Conservation (phyloP, 2,113 vertebrate species). For the Halcyon malimbica region DNA sequence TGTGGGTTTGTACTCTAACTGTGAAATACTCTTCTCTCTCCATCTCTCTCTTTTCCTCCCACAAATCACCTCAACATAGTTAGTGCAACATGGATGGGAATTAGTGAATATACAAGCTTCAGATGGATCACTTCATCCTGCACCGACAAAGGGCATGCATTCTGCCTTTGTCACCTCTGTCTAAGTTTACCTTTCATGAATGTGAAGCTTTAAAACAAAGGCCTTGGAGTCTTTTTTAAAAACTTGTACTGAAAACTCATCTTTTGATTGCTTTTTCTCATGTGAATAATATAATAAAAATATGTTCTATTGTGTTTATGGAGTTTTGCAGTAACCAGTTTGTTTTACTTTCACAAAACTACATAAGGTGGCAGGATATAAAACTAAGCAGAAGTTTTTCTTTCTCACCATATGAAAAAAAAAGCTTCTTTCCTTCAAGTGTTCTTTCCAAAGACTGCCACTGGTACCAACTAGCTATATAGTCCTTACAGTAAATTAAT, state of each 20-base stretch:
- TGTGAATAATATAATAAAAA: background rate
- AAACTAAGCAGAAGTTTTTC: background rate
- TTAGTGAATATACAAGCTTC: background rate
- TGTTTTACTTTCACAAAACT: background rate
- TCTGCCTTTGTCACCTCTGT: background rate
- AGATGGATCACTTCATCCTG: background rate
- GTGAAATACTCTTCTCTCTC: background rate
- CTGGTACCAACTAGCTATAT: background rate
- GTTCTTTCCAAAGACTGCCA: background rate
- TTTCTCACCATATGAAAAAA: background rate
- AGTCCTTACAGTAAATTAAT: background rate
- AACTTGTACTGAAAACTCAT: background rate
- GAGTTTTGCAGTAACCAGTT: background rate
- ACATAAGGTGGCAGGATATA: background rate
- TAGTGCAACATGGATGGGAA: background rate
- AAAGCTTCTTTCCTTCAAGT: background rate
- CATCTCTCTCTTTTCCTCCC: rapidly evolving
- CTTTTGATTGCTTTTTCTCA: background rate
- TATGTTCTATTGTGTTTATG: background rate
- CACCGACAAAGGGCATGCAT: background rate
- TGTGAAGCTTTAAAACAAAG: background rate
- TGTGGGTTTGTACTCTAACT: background rate
- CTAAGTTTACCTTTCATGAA: background rate
- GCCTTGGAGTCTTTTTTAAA: background rate
- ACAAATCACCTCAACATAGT: background rate